phyloP scores from a whole-genome alignment of 2,797 vertebrate species.

The Hozukius guyotensis region DNA sequence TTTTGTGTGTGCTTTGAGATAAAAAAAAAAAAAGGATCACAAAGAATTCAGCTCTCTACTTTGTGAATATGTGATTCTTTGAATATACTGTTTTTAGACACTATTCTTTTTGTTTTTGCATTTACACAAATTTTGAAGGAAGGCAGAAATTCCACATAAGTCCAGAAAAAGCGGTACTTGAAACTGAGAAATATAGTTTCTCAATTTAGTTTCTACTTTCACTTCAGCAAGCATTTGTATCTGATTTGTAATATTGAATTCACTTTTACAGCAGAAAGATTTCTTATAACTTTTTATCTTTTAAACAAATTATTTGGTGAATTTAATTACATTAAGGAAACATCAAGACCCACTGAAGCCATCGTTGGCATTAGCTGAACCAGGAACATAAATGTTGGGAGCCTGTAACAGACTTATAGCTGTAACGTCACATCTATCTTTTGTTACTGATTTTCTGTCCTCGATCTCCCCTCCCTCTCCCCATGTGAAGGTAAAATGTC shows the following conservation, averaged over 20 bases:
- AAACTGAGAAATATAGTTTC: not conserved
- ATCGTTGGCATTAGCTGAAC: not conserved
- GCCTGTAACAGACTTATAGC: not conserved
- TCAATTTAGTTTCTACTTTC: not conserved
- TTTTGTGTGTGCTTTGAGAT: not conserved
- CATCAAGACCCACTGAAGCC: not conserved
- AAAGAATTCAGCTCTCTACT: not conserved
- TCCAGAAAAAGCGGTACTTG: not conserved
- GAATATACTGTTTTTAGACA: not conserved
- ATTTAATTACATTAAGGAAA: not conserved
- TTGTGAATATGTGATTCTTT: not conserved
- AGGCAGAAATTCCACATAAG: not conserved
- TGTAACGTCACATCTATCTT: not conserved
- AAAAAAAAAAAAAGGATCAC: not conserved
- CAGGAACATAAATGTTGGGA: not conserved
- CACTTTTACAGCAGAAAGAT: not conserved
- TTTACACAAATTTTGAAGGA: not conserved
- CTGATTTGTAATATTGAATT: not conserved
- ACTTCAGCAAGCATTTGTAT: not conserved
- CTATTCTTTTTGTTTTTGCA: not conserved
- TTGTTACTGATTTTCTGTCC: not conserved
- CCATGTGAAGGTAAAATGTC: conserved; percentile 90
- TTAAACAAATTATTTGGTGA: not conserved
- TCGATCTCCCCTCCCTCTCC: not conserved
- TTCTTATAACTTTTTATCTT: not conserved